Evolutionary conservation across 2,888 invertebrate genomes (phyloP).

Genomic region (Zonitis immaculata): DNA sequence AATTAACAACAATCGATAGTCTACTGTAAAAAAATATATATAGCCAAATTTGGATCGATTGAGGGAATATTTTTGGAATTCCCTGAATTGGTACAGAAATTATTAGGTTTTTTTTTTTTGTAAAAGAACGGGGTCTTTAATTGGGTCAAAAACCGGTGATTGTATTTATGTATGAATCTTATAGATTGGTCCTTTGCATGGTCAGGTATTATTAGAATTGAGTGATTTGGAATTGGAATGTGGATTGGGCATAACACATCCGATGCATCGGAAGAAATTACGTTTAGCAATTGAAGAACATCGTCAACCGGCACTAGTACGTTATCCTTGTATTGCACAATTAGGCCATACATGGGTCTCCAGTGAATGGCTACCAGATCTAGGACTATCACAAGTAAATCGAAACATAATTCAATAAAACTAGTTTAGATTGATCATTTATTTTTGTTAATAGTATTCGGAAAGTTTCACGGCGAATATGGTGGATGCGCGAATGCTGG

Average conservation of each 20-base stretch:
- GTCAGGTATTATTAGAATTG: constrained; percentile 83
- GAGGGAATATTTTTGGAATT: background rate
- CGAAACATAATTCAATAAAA: no score
- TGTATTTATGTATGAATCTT: constrained; percentile 57
- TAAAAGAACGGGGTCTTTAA: constrained; percentile 7
- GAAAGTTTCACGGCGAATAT: constrained; percentile 83
- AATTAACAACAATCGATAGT: no score
- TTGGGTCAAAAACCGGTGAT: constrained; percentile 29
- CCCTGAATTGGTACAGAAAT: constrained; percentile 4
- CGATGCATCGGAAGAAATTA: constrained; percentile 90
- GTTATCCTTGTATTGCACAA: constrained; percentile 82
- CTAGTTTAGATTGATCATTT: no score
- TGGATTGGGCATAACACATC: constrained; percentile 85
- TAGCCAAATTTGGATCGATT: no score
- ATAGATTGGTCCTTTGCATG: constrained; percentile 65
- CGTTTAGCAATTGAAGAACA: constrained; percentile 91
- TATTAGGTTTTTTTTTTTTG: no score
- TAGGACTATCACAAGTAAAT: constrained; percentile 80
- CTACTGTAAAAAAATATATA: no score
- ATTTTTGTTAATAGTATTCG: constrained; percentile 59
- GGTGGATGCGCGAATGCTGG: constrained; percentile 90
- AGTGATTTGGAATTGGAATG: constrained; percentile 88
- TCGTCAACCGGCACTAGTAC: constrained; percentile 77
- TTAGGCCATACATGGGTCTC: constrained; percentile 92
- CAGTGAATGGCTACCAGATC: constrained; percentile 87